Evolutionary conservation across 2,797 vertebrate species (phyloP).

Genomic region (Sternotherus odoratus): DNA sequence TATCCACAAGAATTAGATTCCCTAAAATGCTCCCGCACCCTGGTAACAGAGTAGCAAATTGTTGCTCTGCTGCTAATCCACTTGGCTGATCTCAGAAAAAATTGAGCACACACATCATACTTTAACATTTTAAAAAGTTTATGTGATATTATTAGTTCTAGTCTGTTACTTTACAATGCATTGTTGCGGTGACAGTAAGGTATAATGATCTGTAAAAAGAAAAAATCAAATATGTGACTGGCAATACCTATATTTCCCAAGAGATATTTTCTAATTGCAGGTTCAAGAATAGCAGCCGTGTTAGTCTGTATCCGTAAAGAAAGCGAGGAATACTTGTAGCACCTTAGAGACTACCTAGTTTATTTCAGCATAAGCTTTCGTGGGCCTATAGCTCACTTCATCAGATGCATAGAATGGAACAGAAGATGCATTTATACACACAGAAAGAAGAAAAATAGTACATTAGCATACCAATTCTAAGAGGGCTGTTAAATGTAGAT

Average conservation of each 20-base stretch:
- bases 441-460: no score
- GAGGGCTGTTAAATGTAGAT: no score
- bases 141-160: constrained; percentile 64
- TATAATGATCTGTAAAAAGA: constrained; percentile 52
- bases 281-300: no score
- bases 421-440: no score
- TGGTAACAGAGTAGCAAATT: neutral
- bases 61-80: neutral
- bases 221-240: constrained; percentile 35
- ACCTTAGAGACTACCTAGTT: no score
- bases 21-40: neutral
- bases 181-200: constrained; percentile 42
- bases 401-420: no score
- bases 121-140: constrained; percentile 4
- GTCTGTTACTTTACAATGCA: constrained; percentile 49
- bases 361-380: no score
- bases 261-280: constrained; percentile 52
- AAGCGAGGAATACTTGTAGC: no score
- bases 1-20: neutral
- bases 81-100: neutral
- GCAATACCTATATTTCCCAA: constrained; percentile 32
- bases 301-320: no score
- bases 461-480: no score
- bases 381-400: no score
- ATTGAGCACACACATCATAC: neutral